Evolutionary conservation across 2,797 vertebrate species (phyloP), one percentile per base, ranked within the genome.

Genomic region (Mico argentatus): DNA sequence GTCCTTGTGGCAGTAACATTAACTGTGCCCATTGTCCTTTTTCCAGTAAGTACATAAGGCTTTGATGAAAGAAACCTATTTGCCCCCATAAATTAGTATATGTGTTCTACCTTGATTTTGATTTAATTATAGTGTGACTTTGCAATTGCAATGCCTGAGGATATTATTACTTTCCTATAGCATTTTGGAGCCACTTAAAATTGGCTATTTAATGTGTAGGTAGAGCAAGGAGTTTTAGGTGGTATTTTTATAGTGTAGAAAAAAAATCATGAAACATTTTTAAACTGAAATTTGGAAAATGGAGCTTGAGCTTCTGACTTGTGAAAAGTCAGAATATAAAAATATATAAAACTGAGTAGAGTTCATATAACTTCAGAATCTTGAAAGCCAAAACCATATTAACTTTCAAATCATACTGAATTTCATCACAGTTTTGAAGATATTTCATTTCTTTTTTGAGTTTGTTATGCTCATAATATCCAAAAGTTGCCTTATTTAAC

Each of bases 21-120:
- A 92, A 99, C 99, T 0, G 99, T 99, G 72, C 99, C 99, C 96
- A 99, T 99, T 36, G 99, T 99, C 88, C 99, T 99, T 30, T 99
- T 99, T 88, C 99, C 99, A 0, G 99, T 99, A 97, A 99, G 99
- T 99, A 98, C 67, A 41, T 2, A 44, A 0, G 33, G 22, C 20
- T 89, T 80, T 84, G 36, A 46, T 79, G 80, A 80, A 72, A 93
- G 44, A 96, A 97, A 33, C 26, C 11, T 67, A 46, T 19, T 55
- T 81, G 55, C 50, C 5, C 14, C 9, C 1, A 2, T 20, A 61
- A 11, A 50, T 50, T 7, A 33, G 39, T 22, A 14, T 17, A 13
- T 7, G 33, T 41, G 17, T 96, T 75, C 57, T 64, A 46, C 61
- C 50, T 91, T 85, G 1, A 84, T 17, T 39, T 61, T 5, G 24